Evolutionary conservation across 1,140 invertebrate species (phyloP).

Genomic region (Lanistes nyassanus): DNA sequence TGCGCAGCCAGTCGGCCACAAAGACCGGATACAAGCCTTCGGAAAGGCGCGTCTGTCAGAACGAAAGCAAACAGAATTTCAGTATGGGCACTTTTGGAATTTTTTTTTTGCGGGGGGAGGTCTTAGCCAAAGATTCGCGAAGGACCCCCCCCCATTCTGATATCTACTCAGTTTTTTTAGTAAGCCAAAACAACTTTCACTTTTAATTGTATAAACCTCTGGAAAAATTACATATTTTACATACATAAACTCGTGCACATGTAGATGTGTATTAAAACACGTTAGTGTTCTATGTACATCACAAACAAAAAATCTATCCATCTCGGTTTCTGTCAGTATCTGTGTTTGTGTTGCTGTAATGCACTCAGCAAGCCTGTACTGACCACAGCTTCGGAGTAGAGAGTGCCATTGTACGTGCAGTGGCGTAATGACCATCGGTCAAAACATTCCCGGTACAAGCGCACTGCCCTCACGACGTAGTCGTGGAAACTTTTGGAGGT

Average conservation of each 20-base stretch:
- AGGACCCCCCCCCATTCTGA: too few relatives aligned
- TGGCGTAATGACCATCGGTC: conserved; percentile 16
- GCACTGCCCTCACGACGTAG: conserved; percentile 13
- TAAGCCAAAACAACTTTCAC: too few relatives aligned
- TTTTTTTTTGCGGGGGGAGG: too few relatives aligned
- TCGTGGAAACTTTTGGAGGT: conserved; percentile 22
- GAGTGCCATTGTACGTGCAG: conserved; percentile 25
- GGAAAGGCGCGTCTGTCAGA: not conserved
- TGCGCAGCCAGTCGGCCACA: conserved; percentile 8
- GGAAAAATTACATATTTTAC: too few relatives aligned
- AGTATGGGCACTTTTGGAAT: too few relatives aligned
- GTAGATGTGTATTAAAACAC: too few relatives aligned
- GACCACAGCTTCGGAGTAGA: conserved; percentile 3
- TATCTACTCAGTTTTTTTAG: too few relatives aligned
- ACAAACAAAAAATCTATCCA: too few relatives aligned
- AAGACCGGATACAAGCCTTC: conserved; percentile 17
- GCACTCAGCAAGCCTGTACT: not conserved
- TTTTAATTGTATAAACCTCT: too few relatives aligned
- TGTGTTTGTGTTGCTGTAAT: not conserved
- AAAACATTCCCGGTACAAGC: conserved; percentile 29
- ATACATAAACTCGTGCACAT: too few relatives aligned
- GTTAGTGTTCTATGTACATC: too few relatives aligned
- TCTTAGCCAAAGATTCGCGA: too few relatives aligned
- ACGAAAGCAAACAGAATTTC: not conserved
- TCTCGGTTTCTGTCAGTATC: not conserved